phyloP scores from a whole-genome alignment of 2,888 invertebrate genomes.

The Venusia cambrica region DNA sequence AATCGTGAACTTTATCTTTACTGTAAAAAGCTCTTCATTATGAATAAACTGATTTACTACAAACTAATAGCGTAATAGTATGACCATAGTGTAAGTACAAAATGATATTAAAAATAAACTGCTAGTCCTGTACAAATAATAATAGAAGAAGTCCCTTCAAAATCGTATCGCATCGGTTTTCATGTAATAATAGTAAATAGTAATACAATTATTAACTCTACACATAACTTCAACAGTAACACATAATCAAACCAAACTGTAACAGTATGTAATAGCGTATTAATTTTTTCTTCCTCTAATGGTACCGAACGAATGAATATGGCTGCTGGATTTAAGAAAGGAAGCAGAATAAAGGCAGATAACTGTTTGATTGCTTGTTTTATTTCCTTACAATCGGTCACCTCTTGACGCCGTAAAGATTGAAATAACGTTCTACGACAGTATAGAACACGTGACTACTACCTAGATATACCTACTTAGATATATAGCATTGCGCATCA shows the following conservation, averaged over 20 bases:
- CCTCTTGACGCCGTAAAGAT: too few species aligned
- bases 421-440: too few species aligned
- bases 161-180: conserved; percentile 73
- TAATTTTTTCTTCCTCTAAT: conserved; percentile 79
- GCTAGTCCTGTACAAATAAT: conserved; percentile 73
- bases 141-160: conserved; percentile 54
- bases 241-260: conserved; percentile 80
- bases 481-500: too few species aligned
- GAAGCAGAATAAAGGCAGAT: conserved; percentile 79
- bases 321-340: conserved; percentile 76
- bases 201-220: conserved; percentile 72
- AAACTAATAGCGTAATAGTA: conserved; percentile 76
- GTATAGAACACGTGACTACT: too few species aligned
- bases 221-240: conserved; percentile 78
- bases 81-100: conserved; percentile 76
- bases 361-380: conserved; percentile 78
- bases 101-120: conserved; percentile 64
- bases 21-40: conserved; percentile 22
- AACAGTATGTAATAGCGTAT: conserved; percentile 78
- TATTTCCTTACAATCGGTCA: conserved; percentile 42
- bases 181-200: conserved; percentile 73
- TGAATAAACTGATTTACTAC: conserved; percentile 69
- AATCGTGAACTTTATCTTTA: conserved; percentile 19
- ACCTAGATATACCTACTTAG: too few species aligned
- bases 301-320: conserved; percentile 78